Base-by-base conservation (phyloP, 1,140 invertebrate genomes). In the Odontomachus brunneus region DNA sequence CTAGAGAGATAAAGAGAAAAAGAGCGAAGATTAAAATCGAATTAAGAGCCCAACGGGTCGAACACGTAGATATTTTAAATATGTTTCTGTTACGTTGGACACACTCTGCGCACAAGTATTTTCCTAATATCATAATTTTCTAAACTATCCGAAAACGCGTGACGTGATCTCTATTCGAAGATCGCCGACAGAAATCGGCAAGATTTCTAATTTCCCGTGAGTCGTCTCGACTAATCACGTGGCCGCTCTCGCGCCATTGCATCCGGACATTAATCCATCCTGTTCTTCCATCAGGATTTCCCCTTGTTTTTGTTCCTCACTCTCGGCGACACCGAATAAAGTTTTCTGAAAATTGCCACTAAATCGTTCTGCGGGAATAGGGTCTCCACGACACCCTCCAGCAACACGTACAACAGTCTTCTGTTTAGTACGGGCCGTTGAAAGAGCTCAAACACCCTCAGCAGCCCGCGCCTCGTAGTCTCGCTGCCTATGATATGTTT, bases 401-500 rank as follows among this genome's bases (percentile, higher is more conserved):
- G 93, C 12, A 99, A 93, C n/a, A 99, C 97, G 89, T 98, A 97
- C 19, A 98, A 92, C 66, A 99, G 95, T 89, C 98, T 95, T 88
- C 96, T 96, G 93, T 99, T 99, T 29, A 99, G 95, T 75, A 96
- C 95, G 88, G 96, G 96, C 83, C 97, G 96, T 95, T 99, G 98
- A 88, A 98, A 97, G 85, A 99, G 95, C 89, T 98, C 97, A 91
- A 98, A 99, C 3, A 99, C 96, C 48, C 96, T 96, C n/a, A 98
- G 93, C 0, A 99, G 94, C n/a, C 98, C 98, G 75, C 96, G 95
- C 38, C 97, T 94, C 9, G 98, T 97, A 7, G 98, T 98, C 89
- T 99, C 97, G 84, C 97, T 97, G 1, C 98, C 98, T 83, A 99
- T 97, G 86, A 99, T 97, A 92, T 98, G 97, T 90, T 97, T 97